Conservation (phyloP, 2,113 vertebrate genomes). For the Thalassoma bifasciatum region DNA sequence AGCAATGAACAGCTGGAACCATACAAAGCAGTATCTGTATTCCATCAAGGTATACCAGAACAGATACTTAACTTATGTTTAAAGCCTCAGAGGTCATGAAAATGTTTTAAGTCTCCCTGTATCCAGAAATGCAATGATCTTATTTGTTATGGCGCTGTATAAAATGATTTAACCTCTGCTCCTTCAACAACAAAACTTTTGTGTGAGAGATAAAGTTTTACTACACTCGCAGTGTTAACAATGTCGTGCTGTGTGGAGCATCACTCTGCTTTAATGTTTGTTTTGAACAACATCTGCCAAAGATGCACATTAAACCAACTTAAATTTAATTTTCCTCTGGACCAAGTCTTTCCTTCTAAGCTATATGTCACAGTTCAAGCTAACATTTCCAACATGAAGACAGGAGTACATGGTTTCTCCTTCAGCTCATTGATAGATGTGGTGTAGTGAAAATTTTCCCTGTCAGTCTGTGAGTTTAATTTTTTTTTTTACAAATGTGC, state of each 20-base stretch:
- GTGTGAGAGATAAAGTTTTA: constrained; percentile 49
- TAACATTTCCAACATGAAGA: constrained; percentile 13
- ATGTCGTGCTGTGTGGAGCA: constrained; percentile 28
- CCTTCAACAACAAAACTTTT: constrained; percentile 34
- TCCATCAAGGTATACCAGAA: neutral
- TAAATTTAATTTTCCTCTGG: constrained; percentile 18
- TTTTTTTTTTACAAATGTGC: constrained; percentile 47
- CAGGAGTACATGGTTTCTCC: neutral
- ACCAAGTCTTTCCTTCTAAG: constrained; percentile 5
- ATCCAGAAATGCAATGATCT: constrained; percentile 8
- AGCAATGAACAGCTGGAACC: neutral
- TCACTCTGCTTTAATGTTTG: constrained; percentile 53
- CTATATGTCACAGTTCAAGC: constrained; percentile 20
- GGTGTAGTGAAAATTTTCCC: constrained; percentile 10
- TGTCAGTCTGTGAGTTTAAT: constrained; percentile 34
- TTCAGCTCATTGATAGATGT: constrained; percentile 24
- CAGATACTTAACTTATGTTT: neutral
- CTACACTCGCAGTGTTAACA: constrained; percentile 34
- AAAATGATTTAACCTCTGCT: constrained; percentile 15
- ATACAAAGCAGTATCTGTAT: neutral
- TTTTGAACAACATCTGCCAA: constrained; percentile 44
- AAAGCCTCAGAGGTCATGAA: constrained; percentile 13
- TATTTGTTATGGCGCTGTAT: constrained; percentile 19
- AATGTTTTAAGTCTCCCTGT: neutral
- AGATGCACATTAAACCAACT: constrained; percentile 1